Evolutionary conservation across 2,113 vertebrate species (phyloP), one percentile per base, ranked within the genome.

Genomic region (Poeciliopsis retropinna): DNA sequence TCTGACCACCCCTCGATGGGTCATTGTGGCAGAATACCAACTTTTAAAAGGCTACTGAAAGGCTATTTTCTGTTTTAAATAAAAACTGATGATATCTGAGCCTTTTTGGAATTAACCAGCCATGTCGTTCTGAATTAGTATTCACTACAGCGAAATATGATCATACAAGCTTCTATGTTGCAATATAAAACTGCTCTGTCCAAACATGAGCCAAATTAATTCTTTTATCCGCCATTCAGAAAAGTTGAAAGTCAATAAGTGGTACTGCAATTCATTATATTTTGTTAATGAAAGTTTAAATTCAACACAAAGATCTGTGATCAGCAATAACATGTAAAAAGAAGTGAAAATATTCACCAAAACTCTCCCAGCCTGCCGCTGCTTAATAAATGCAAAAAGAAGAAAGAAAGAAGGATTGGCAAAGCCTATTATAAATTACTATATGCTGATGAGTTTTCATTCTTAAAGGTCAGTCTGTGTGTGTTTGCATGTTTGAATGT

Each of bases 361-460:
- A 0, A 51, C 69, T 60, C 60, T 64, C 27, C 76, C 13, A 3
- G 64, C 4, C 44, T 11, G 37, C 54, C 76, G 83, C 81, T 83
- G 17, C 17, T 47, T 19, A 86, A 87, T 83, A 81, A 75, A 86
- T 79, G 83, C 83, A 79, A 32, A 63, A 14, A 6, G 22, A 14
- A 60, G 71, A 76, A 27, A 77, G 62, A 73, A 75, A 82, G 51
- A 75, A 66, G 75, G 83, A 85, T 87, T 82, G 83, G 79, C 83
- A 70, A 70, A 2, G 83, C 73, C 85, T 70, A 85, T 89, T 87
- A 85, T 81, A 86, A 88, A 91, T 89, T 80, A 85, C 84, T 89
- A 82, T 88, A 89, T 89, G 89, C 86, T 89, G 86, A 91, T 89
- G 82, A 89, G 79, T 37, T 81, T 75, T 47, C 71, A 84, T 85